Conservation (phyloP, 2,797 vertebrate genomes). For the Pipistrellus kuhlii region DNA sequence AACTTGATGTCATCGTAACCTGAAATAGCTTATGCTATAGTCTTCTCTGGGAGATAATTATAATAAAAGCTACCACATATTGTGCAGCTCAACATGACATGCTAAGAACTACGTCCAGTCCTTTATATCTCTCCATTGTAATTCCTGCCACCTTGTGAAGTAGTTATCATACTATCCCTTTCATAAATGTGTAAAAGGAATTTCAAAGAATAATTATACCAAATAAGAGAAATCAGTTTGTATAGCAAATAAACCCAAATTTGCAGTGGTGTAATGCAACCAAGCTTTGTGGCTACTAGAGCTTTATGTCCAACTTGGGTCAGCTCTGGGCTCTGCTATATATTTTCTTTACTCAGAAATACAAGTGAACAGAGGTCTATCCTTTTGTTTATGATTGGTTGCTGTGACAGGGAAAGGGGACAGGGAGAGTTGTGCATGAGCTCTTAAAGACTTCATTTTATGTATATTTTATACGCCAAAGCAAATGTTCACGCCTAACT, state of each 20-base stretch:
- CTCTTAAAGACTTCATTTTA: not conserved
- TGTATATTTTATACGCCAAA: not conserved
- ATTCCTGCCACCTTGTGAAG: not conserved
- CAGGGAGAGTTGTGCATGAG: not conserved
- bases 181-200: not conserved
- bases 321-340: not conserved
- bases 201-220: not conserved
- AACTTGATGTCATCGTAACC: constrained; percentile 37
- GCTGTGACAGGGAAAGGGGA: not conserved
- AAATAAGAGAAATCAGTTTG: not conserved
- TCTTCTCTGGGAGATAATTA: constrained; percentile 46
- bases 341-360: constrained; percentile 4
- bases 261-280: not conserved
- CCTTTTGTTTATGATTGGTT: not conserved
- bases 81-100: not conserved
- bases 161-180: not conserved
- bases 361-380: not conserved
- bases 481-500: not conserved
- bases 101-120: not conserved
- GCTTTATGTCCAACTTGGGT: not conserved
- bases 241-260: constrained; percentile 5
- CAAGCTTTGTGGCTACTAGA: not conserved
- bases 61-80: constrained; percentile 34
- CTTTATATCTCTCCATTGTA: not conserved
- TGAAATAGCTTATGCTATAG: constrained; percentile 33